These are phyloP conservation scores for Sander vitreus DNA, from an alignment of 2,113 vertebrate species.

Conservation along the genomic window DNA sequence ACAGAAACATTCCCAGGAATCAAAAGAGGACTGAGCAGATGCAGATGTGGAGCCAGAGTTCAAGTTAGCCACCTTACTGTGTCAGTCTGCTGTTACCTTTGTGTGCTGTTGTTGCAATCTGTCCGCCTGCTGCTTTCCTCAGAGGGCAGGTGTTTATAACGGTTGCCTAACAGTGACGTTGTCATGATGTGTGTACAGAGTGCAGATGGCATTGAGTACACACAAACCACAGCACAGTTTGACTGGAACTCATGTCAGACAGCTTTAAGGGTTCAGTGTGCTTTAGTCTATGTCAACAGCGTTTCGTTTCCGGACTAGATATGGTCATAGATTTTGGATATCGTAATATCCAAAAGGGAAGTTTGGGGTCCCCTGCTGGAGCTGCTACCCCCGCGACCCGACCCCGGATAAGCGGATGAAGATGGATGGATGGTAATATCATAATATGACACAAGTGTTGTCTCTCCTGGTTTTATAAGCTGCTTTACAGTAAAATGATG, in stretches of 20 bases:
- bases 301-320: no score
- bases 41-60: conserved; percentile 36
- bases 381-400: no score
- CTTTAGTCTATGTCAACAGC: no score
- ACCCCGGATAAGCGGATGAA: no score
- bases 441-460: no score
- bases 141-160: background rate
- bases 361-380: no score
- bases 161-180: background rate
- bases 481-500: no score
- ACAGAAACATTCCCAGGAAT: conserved; percentile 26
- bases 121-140: background rate
- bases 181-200: background rate
- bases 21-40: conserved; percentile 18
- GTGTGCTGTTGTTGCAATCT: background rate
- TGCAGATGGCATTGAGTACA: background rate
- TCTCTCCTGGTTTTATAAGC: no score
- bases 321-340: no score
- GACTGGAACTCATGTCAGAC: background rate
- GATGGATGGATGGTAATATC: no score
- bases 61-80: background rate
- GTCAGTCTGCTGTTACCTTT: background rate
- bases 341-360: no score
- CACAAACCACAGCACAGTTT: conserved; percentile 4
- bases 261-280: background rate